Evolutionary conservation across 2,113 vertebrate species (phyloP).

Genomic region (Notiomystis cincta): DNA sequence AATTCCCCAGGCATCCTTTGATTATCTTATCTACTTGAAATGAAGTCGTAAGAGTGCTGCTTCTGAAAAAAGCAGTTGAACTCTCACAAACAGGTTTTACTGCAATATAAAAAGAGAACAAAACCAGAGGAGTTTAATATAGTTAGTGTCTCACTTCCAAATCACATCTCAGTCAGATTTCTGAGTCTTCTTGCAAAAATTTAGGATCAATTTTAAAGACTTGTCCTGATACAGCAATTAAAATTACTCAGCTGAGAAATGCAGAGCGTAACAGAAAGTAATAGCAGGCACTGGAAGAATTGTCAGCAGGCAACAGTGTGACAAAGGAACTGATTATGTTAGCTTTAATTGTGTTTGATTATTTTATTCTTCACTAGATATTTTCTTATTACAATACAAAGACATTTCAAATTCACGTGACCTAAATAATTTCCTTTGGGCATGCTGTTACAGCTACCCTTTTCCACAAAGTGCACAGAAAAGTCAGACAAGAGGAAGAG

Average conservation of each 20-base stretch:
- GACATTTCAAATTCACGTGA: neutral
- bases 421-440: neutral
- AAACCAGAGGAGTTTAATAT: neutral
- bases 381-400: neutral
- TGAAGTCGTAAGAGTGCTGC: neutral
- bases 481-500: neutral
- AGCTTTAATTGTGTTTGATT: neutral
- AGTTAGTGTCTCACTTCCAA: neutral
- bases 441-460: neutral
- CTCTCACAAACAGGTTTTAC: neutral
- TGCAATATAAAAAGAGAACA: neutral
- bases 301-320: neutral
- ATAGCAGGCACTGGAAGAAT: neutral
- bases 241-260: neutral
- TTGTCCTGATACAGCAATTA: neutral
- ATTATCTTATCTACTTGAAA: slow-evolving; percentile 17
- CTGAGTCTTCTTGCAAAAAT: neutral
- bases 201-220: neutral
- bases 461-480: neutral
- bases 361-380: neutral
- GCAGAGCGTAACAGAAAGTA: neutral
- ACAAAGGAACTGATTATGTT: neutral
- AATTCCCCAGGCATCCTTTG: neutral
- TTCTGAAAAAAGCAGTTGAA: neutral
- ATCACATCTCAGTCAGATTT: neutral